These are phyloP conservation scores for Lithodes maja DNA, from an alignment of 2,888 invertebrate genomes.

Conservation along the genomic window DNA sequence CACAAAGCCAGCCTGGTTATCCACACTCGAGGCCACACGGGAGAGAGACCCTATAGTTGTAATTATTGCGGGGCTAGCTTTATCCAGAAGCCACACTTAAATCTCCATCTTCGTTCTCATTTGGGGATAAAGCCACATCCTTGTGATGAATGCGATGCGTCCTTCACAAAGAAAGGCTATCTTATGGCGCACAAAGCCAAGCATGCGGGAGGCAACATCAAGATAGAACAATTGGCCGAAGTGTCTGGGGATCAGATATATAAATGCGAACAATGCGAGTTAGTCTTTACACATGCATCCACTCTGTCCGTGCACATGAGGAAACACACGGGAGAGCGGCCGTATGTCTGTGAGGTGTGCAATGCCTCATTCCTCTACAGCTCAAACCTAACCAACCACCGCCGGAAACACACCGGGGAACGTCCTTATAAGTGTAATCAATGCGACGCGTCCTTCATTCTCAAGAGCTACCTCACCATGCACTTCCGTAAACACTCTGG, in stretches of 20 bases:
- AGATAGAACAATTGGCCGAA: constrained; percentile 35
- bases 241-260: constrained; percentile 38
- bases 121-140: constrained; percentile 58
- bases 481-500: constrained; percentile 61
- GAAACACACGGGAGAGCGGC: constrained; percentile 61
- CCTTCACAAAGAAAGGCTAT: constrained; percentile 66
- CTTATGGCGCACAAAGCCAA: constrained; percentile 65
- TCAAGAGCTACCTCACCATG: constrained; percentile 61
- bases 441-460: constrained; percentile 61
- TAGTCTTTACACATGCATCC: constrained; percentile 50
- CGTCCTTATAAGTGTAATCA: constrained; percentile 60
- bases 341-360: constrained; percentile 56
- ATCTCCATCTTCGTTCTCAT: constrained; percentile 55
- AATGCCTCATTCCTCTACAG: constrained; percentile 59
- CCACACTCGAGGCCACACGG: constrained; percentile 62
- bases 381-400: constrained; percentile 59
- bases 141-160: constrained; percentile 63
- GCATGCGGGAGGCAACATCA: constrained; percentile 53
- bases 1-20: constrained; percentile 59
- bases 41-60: constrained; percentile 64
- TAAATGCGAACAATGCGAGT: constrained; percentile 53
- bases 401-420: constrained; percentile 60
- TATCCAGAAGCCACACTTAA: constrained; percentile 54
- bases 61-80: constrained; percentile 60
- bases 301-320: constrained; percentile 56